Evolutionary conservation across 1,140 invertebrate genomes (phyloP).

Genomic region (Sipha flava): DNA sequence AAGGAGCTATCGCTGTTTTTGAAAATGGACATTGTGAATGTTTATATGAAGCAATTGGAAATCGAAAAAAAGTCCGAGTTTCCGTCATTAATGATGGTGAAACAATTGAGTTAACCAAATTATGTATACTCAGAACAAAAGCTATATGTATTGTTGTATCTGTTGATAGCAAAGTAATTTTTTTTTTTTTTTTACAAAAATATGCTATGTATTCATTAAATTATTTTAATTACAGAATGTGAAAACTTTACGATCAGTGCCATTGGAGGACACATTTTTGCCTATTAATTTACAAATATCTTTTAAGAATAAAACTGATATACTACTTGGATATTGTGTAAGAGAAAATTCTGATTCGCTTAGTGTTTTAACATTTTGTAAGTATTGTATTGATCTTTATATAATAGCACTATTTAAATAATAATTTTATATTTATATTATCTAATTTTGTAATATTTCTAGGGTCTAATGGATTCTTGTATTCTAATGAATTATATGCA

Average conservation of each 20-base stretch:
- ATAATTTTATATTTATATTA: too few species aligned
- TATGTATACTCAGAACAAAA: conserved; percentile 18
- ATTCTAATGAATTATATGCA: conserved; percentile 3
- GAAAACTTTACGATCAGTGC: conserved; percentile 10
- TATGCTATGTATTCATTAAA: background rate
- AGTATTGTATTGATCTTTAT: background rate
- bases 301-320: background rate
- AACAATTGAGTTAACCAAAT: conserved; percentile 14
- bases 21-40: conserved; percentile 25
- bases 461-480: conserved; percentile 16
- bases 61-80: background rate
- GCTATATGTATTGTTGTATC: background rate
- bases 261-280: background rate
- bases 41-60: conserved; percentile 16
- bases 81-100: background rate
- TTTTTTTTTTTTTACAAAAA: background rate
- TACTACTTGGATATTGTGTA: conserved; percentile 19
- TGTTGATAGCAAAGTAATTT: background rate
- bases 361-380: conserved; percentile 17
- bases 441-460: background rate
- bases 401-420: too few species aligned
- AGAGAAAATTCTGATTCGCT: conserved; percentile 10
- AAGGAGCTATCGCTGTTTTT: background rate
- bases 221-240: background rate
- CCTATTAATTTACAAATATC: conserved; percentile 18